Evolutionary conservation across 2,888 invertebrate species (phyloP), one percentile per base, ranked within the genome.

Genomic region (Corbicula japonica): DNA sequence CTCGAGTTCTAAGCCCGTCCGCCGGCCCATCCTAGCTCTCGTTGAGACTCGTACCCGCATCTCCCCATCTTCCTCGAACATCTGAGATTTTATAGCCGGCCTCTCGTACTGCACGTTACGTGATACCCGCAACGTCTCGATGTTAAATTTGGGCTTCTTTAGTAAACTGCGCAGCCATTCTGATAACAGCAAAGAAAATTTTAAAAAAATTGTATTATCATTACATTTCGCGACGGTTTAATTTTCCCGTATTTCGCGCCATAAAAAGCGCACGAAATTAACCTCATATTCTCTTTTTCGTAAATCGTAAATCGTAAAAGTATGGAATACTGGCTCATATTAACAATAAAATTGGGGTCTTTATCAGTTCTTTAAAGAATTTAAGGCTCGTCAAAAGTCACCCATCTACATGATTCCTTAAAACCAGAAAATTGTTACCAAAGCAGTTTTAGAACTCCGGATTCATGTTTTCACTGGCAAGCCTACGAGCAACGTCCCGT

Each of bases 121-220:
- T 6, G 88, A 88, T 12, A 88, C 88, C 26, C 69, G 61, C 6
- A 88, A 76, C 3, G 84, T 83, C 32, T 79, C 77, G 1, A 87
- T 87, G 54, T 88, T 77, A 8, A 88, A 81, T 61, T 86, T 87
- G 18, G 81, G 85, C 41, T 77, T 80, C 26, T 76, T 5, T 0
- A 74, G 30, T 10, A 87, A 52, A 28, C 71, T 66, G 21, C 71
- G 66, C 10, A 87, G 61, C 66, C 69, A 75, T 10, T 80, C 87
- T 87, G 61, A n/a, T 32, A 63, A 28, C 5, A 12, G 21, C 5
- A 30, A 3, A 32, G 8, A 56, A 56, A 26, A 12, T n/a, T n/a
- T n/a, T n/a, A n/a, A n/a, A n/a, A n/a, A n/a, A n/a, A n/a, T n/a
- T n/a, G n/a, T n/a, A n/a, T n/a, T n/a, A n/a, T n/a, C n/a, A n/a